phyloP scores from a whole-genome alignment of 2,797 vertebrate genomes.

The Arrhamphus sclerolepis region DNA sequence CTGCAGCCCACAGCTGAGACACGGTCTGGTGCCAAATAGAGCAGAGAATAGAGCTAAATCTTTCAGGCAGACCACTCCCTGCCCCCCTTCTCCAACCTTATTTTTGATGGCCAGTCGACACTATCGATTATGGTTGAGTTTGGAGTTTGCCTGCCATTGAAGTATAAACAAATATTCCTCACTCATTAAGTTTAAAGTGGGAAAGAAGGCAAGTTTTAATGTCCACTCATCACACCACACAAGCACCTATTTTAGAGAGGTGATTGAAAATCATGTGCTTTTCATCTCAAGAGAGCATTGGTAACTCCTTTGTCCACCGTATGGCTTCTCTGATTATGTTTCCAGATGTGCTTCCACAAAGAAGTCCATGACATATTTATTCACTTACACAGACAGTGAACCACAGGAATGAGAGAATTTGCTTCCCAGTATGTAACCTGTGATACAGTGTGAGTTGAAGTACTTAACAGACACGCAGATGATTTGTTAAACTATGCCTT shows the following conservation, averaged over 20 bases:
- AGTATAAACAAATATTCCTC: conserved; percentile 25
- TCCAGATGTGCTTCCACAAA: conserved; percentile 20
- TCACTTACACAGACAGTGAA: conserved; percentile 1
- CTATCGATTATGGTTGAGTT: conserved; percentile 50
- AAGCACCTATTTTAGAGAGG: conserved; percentile 24
- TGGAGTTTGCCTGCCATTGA: conserved; percentile 28
- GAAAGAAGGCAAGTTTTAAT: conserved; percentile 27
- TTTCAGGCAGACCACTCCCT: conserved; percentile 14
- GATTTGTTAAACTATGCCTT: neutral
- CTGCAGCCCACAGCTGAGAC: conserved; percentile 26
- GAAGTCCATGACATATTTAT: conserved; percentile 4
- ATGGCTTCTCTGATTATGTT: conserved; percentile 14
- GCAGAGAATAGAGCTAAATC: conserved; percentile 31
- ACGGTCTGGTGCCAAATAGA: conserved; percentile 38
- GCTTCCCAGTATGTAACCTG: neutral
- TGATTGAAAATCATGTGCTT: conserved; percentile 21
- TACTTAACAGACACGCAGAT: neutral
- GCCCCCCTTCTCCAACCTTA: neutral
- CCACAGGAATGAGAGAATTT: neutral
- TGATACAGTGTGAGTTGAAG: neutral
- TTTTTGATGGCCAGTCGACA: conserved; percentile 21
- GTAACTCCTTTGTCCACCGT: conserved; percentile 26
- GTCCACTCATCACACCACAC: conserved; percentile 22
- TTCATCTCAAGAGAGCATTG: conserved; percentile 30
- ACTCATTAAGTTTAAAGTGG: conserved; percentile 31